Conservation (phyloP, 2,113 vertebrate species). For the Poicephalus meyeri region DNA sequence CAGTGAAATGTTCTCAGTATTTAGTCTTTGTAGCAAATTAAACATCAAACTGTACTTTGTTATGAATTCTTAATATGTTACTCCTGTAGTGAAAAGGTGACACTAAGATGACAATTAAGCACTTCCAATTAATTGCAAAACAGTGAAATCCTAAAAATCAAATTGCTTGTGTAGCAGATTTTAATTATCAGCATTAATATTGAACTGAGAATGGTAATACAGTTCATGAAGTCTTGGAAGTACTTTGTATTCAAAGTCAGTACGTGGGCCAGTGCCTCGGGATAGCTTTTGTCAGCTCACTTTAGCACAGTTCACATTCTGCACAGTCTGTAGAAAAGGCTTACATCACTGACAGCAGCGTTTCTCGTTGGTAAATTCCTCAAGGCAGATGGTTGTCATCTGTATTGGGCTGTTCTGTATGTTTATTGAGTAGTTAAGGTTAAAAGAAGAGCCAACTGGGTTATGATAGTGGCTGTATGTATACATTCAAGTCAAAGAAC, state of each 20-base stretch:
- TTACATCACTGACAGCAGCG: background rate
- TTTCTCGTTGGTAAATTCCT: background rate
- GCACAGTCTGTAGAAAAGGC: background rate
- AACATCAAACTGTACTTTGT: background rate
- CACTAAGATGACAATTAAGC: background rate
- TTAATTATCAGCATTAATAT: background rate
- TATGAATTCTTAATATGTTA: background rate
- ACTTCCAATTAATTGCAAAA: background rate
- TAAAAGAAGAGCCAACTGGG: background rate
- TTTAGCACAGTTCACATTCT: background rate
- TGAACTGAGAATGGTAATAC: background rate
- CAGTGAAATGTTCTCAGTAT: background rate
- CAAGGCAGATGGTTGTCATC: background rate
- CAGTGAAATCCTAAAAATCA: background rate
- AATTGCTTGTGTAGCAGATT: background rate
- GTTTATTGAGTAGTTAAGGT: background rate
- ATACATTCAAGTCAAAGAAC: background rate
- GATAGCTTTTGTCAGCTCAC: background rate
- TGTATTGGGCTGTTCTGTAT: background rate
- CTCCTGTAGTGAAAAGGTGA: background rate
- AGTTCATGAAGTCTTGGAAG: background rate
- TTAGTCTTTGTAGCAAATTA: background rate
- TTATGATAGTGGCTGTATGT: background rate
- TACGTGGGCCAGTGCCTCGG: background rate
- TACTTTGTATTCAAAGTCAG: background rate